A percentile compares a stretch with the other conserved stretches of the same genome.
Conservation (phyloP, 2,113 vertebrate genomes). For the Eolophus roseicapilla region DNA sequence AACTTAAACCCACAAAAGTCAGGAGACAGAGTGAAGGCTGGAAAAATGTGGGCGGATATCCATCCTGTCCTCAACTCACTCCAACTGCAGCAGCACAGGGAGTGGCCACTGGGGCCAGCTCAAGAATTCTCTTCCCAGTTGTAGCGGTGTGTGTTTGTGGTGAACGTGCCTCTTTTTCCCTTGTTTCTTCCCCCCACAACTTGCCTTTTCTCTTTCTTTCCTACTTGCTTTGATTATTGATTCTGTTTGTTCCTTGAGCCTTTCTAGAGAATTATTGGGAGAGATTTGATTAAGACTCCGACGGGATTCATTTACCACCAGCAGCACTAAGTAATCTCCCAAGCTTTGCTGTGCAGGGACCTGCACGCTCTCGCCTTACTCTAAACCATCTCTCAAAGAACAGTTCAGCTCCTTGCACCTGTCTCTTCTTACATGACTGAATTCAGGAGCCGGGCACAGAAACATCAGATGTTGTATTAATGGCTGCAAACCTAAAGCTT, state of each 20-base stretch:
- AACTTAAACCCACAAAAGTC: constrained; percentile 29
- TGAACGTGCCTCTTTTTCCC: neutral
- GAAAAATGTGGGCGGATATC: constrained; percentile 50
- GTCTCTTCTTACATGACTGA: constrained; percentile 32
- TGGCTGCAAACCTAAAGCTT: constrained; percentile 56
- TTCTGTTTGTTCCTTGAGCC: neutral
- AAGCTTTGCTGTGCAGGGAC: neutral
- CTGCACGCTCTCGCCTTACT: constrained; percentile 11
- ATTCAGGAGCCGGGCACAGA: neutral
- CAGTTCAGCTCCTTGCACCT: constrained; percentile 53
- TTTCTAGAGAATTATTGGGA: neutral
- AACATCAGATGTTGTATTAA: constrained; percentile 57
- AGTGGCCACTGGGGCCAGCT: constrained; percentile 44
- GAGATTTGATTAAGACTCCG: constrained; percentile 1
- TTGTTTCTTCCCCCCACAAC: neutral
- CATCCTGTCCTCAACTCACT: constrained; percentile 62
- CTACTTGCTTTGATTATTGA: neutral
- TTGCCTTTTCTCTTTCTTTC: neutral
- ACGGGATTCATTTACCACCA: constrained; percentile 18
- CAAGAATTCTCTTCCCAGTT: constrained; percentile 44
- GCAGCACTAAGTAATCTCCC: neutral
- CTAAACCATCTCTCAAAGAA: constrained; percentile 43
- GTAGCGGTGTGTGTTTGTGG: constrained; percentile 21
- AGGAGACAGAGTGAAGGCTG: constrained; percentile 33
- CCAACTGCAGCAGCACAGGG: constrained; percentile 44